Evolutionary conservation across 2,888 invertebrate genomes (phyloP).

Genomic region (Silvanus unidentatus): DNA sequence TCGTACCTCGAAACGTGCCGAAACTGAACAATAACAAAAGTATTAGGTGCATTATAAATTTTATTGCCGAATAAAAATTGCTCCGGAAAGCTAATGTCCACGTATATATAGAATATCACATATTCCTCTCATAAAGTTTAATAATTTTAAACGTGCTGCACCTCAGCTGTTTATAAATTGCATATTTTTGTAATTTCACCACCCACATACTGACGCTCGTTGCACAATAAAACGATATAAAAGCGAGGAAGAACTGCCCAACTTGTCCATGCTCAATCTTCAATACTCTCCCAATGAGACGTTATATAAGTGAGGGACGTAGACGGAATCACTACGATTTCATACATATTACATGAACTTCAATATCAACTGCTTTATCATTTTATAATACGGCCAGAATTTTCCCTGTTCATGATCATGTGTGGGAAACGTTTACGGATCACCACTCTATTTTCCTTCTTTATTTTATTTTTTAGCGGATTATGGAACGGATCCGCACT

Average conservation of each 20-base stretch:
- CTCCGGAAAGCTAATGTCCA: too few relatives aligned
- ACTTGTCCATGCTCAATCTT: slow-evolving; percentile 1
- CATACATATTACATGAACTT: slow-evolving; percentile 32
- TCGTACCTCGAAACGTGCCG: too few relatives aligned
- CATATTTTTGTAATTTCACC: slow-evolving; percentile 2
- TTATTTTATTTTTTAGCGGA: slow-evolving; percentile 5
- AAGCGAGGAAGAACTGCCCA: not conserved
- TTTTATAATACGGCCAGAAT: slow-evolving; percentile 23
- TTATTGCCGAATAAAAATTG: too few relatives aligned
- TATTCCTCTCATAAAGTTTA: too few relatives aligned
- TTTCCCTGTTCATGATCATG: slow-evolving; percentile 14
- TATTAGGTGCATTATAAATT: too few relatives aligned
- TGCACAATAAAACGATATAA: not conserved
- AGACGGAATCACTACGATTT: slow-evolving; percentile 23
- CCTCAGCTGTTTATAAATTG: too few relatives aligned
- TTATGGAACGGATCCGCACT: too few relatives aligned
- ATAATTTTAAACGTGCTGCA: too few relatives aligned
- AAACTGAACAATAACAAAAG: too few relatives aligned
- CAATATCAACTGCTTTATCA: slow-evolving; percentile 28
- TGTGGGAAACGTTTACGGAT: slow-evolving; percentile 13
- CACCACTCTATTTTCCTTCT: slow-evolving; percentile 3
- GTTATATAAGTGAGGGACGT: slow-evolving; percentile 6
- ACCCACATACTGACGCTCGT: slow-evolving; percentile 2
- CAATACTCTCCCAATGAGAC: slow-evolving; percentile 4
- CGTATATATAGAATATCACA: too few relatives aligned